Evolutionary conservation across 2,113 vertebrate genomes (phyloP), one percentile per base, ranked within the genome.

Genomic region (Halcyon senegalensis): DNA sequence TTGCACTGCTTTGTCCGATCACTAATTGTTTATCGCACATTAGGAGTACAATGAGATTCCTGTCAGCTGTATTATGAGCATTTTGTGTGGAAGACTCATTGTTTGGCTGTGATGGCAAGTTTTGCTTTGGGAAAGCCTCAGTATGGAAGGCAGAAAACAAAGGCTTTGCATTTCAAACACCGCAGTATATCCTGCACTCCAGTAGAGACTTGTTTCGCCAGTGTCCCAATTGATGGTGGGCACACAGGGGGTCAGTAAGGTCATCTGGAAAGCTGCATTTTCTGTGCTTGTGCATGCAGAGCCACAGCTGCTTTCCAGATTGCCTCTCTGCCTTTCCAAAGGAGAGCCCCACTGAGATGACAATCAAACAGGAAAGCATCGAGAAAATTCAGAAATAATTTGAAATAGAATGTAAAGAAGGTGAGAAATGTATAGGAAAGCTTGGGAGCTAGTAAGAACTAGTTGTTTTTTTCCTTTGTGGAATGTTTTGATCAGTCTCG

Each of bases 1-100:
- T 87, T 93, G 76, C 58, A 19, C 44, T 84, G 25, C 66, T 94
- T 95, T 96, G 90, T 94, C 66, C 1, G 1, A 76, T 94, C 43
- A 3, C 66, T 90, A 91, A 92, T 95, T 96, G 88, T 87, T 96
- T 95, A 69, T 87, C 7, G 0, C 0, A 0, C 67, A 66, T 89
- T 95, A 75, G 79, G 80, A 84, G 62, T 66, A 95, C 92, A 95
- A 84, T 92, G 70, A 74, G 72, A 77, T 84, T 64, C 31, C 59
- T 64, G 83, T 94, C 90, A 94, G 92, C 94, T 96, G 86, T 89
- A 77, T 90, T 95, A 82, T 11, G 56, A 72, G 68, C 25, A 33
- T 75, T 94, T 86, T 93, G 56, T 94, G 39, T 84, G 48, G 69
- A 64, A 75, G 48, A 37, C 33, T 68, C 20, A 23, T 67, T 86